Conservation (phyloP, 1,140 invertebrate genomes). For the Orchestia grillus region DNA sequence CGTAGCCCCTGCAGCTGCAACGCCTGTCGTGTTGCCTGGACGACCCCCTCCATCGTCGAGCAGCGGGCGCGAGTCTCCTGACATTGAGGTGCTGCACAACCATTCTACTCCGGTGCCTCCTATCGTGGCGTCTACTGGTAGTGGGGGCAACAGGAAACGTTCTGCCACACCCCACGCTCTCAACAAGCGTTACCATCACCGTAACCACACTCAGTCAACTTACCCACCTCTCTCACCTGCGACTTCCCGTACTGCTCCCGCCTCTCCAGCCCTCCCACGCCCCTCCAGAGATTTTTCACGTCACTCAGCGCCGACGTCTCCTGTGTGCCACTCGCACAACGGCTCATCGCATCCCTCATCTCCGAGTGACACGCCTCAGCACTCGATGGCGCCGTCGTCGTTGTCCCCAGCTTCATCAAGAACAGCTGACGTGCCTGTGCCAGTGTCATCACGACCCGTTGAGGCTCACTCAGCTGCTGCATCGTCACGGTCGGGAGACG, state of each 20-base stretch:
- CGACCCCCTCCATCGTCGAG: background rate
- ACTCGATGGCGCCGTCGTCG: background rate
- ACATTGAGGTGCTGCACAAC: constrained; percentile 34
- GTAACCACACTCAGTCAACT: background rate
- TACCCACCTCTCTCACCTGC: constrained; percentile 5
- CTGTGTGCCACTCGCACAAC: constrained; percentile 31
- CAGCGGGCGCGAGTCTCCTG: background rate
- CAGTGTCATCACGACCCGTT: background rate
- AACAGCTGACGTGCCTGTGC: background rate
- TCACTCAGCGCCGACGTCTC: constrained; percentile 32
- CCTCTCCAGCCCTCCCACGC: background rate
- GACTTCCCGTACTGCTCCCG: constrained; percentile 23
- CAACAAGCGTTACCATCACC: background rate
- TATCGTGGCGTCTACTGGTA: background rate
- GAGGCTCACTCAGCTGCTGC: background rate
- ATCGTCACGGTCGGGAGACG: background rate
- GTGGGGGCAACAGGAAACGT: background rate
- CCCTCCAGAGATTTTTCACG: constrained; percentile 11
- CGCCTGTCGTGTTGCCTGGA: constrained; percentile 7
- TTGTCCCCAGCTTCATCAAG: constrained; percentile 7
- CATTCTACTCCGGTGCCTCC: background rate
- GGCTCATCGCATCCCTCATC: constrained; percentile 2
- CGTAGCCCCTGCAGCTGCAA: background rate
- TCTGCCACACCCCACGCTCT: background rate
- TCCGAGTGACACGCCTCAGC: constrained; percentile 20